These are phyloP conservation scores for Montipora foliosa DNA, from an alignment of 64 coral and sea anemone genomes.

Conservation along the genomic window DNA sequence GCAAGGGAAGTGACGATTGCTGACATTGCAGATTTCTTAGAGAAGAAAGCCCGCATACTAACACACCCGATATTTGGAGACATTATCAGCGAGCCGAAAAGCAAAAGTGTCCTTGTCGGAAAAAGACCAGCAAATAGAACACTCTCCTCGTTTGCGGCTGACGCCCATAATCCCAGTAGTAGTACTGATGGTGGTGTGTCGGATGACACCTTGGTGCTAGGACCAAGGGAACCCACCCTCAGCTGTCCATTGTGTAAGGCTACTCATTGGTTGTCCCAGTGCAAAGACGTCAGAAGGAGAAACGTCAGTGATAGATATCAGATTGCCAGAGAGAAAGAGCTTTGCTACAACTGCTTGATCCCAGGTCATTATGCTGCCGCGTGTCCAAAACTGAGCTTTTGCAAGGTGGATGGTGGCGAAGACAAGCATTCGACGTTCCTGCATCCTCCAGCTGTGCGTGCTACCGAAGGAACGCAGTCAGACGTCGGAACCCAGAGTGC, in stretches of 20 bases:
- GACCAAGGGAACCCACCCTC: neutral
- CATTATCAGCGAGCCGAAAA: neutral
- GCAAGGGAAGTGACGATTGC: neutral
- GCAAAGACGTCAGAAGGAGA: neutral
- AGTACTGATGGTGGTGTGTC: neutral
- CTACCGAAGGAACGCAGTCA: neutral
- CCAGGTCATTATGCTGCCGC: neutral
- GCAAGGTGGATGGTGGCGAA: no score
- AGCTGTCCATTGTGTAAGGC: neutral
- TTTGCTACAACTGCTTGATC: neutral
- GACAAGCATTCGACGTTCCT: no score
- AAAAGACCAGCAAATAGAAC: neutral
- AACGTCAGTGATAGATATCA: neutral
- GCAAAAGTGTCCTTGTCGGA: neutral
- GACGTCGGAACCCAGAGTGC: neutral
- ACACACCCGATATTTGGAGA: neutral
- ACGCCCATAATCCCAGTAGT: neutral
- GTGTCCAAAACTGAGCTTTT: neutral
- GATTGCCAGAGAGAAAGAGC: neutral
- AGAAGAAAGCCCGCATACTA: no score
- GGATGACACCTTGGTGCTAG: neutral
- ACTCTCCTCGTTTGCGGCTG: neutral
- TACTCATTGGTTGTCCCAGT: neutral
- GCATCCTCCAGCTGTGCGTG: no score
- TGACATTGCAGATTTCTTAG: no score